phyloP scores from a whole-genome alignment of 2,888 invertebrate genomes.

The Ectropis crepuscularia region DNA sequence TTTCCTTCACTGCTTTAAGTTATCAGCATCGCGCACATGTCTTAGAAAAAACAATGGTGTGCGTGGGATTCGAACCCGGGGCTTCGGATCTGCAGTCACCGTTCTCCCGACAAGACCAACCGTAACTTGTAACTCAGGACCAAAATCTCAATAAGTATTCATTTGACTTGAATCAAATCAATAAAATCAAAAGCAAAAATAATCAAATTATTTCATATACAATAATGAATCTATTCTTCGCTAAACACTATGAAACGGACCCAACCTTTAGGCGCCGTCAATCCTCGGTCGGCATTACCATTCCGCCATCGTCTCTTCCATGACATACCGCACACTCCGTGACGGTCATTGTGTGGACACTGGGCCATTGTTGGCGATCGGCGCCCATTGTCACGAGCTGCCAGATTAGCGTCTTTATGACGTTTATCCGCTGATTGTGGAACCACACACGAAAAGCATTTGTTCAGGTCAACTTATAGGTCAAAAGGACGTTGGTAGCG shows the following conservation, averaged over 20 bases:
- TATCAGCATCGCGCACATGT: too few species aligned
- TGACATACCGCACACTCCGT: constrained; percentile 23
- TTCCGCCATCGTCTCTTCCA: constrained; percentile 20
- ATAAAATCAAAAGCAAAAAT: too few species aligned
- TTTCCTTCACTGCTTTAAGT: too few species aligned
- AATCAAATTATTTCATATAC: too few species aligned
- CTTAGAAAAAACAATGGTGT: too few species aligned
- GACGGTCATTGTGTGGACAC: constrained; percentile 35
- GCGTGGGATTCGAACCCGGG: too few species aligned
- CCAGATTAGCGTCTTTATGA: constrained; percentile 28
- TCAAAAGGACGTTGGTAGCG: too few species aligned
- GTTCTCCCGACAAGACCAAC: too few species aligned
- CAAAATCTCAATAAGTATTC: too few species aligned
- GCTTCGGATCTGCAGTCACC: too few species aligned
- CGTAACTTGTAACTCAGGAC: too few species aligned
- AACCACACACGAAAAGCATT: constrained; percentile 13
- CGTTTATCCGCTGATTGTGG: constrained; percentile 18
- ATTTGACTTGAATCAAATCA: too few species aligned
- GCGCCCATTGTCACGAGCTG: constrained; percentile 32
- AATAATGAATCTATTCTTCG: not conserved
- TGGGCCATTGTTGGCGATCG: constrained; percentile 31
- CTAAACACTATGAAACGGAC: constrained; percentile 14
- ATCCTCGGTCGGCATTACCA: constrained; percentile 46
- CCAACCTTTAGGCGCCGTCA: constrained; percentile 48
- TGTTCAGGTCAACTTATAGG: constrained; percentile 19